Base-by-base conservation (phyloP, 2,113 vertebrate genomes). In the Oreocharis arfaki region DNA sequence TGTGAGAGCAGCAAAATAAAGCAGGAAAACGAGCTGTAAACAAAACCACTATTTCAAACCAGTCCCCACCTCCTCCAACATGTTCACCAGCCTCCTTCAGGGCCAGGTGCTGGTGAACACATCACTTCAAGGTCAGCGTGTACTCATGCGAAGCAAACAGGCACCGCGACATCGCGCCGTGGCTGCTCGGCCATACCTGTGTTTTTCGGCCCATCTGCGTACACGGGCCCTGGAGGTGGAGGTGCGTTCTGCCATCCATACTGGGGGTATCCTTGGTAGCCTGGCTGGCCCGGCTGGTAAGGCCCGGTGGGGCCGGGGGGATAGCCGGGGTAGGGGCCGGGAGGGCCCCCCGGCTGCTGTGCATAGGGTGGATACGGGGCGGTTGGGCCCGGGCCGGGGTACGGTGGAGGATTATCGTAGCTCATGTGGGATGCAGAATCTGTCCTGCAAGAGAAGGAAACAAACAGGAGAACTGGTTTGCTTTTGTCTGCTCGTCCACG, bases 341-440 rank as follows among this genome's bases (percentile, higher is more conserved):
- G 95, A 53, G 98, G 96, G 10, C 65, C 97, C 35, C 98, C 97
- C 1, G 98, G 98, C 50, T 97, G 98, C 55, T 96, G 98, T 70
- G 97, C 97, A 96, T 99, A 99, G 24, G 97, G 98, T 4, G 99
- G 98, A 90, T 99, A 99, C 10, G 99, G 99, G 93, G 99, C 99
- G 1, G 97, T 94, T 0, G 99, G 98, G 53, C 98, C 98, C 6
- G 97, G 98, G 91, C 98, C 98, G 1, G 98, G 92, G 97, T 99
- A 99, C 2, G 99, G 99, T 26, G 99, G 99, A 46, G 99, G 99
- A 67, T 99, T 98, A 90, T 98, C 99, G 94, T 98, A 98, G 95
- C 98, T 99, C 99, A 99, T 99, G 96, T 91, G 75, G 90, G 83
- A 95, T 75, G 77, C 76, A 78, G 46, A 77, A 26, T 87, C 95